Conservation (phyloP, 2,888 invertebrate species). For the Punctoribates punctum region DNA sequence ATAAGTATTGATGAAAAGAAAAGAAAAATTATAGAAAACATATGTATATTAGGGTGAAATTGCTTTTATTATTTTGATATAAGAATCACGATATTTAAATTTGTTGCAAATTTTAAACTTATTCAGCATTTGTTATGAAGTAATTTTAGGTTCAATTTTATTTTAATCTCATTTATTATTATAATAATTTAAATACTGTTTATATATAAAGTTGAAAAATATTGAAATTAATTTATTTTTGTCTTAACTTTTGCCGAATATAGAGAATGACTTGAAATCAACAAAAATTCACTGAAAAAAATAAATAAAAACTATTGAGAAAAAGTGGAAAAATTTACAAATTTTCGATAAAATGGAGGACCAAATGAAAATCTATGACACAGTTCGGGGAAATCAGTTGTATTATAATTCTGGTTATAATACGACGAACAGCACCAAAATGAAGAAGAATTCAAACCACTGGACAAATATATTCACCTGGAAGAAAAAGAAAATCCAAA, state of each 20-base stretch:
- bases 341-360: background rate
- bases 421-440: slow-evolving; percentile 20
- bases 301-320: too few species aligned
- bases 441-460: slow-evolving; percentile 11
- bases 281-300: background rate
- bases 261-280: background rate
- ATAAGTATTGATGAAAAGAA: background rate
- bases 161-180: slow-evolving; percentile 7
- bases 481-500: slow-evolving; percentile 18
- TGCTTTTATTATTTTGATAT: background rate
- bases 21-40: background rate
- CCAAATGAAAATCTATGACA: slow-evolving; percentile 27
- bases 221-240: background rate
- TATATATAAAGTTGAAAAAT: background rate
- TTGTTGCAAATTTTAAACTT: background rate
- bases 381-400: background rate
- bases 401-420: slow-evolving; percentile 21
- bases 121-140: background rate
- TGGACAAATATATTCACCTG: slow-evolving; percentile 31
- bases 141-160: background rate
- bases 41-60: background rate
- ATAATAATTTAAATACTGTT: background rate
- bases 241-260: background rate
- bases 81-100: background rate
- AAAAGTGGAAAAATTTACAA: too few species aligned